Conservation (phyloP, 2,113 vertebrate genomes). For the human (Homo sapiens) region GRCh38 chr12:19235501-19236000, state of each 20-base stretch:
- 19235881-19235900: neutral
- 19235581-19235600: slow-evolving; percentile 13
- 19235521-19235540: neutral
- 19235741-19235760: neutral
- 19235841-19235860: neutral
- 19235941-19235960: neutral
- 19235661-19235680: neutral
- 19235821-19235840: neutral
- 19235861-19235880: neutral
- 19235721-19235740: neutral
- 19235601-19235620: neutral
- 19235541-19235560: neutral
- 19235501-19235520: neutral
- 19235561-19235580: neutral
- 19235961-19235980: neutral
- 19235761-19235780: neutral
- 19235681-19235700: neutral
- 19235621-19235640: neutral
- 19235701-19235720: neutral
- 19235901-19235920: neutral
- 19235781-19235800: neutral
- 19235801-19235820: neutral
- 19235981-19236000: neutral
- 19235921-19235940: neutral
- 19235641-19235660: neutral